These are phyloP conservation scores for Ostrea denselamellosa DNA, from an alignment of 1,140 invertebrate genomes.

Conservation along the genomic window DNA sequence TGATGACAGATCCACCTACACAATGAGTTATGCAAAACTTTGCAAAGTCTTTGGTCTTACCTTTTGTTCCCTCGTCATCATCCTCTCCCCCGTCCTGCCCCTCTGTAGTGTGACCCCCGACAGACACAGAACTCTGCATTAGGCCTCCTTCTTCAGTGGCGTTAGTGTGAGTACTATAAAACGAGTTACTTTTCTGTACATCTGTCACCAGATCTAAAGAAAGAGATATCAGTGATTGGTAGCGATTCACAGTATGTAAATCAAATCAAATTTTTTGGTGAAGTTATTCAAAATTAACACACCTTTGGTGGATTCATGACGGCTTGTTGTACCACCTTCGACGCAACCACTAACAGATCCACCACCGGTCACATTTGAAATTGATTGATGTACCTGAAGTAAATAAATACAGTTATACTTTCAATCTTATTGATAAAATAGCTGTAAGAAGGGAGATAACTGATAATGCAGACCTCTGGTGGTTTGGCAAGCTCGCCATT, in stretches of 20 bases:
- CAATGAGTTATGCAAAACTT: no score
- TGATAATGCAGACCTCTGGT: conserved; percentile 45
- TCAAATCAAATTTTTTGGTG: no score
- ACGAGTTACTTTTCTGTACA: conserved; percentile 71
- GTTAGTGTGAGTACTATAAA: conserved; percentile 67
- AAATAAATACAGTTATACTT: not conserved
- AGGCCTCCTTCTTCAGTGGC: conserved; percentile 65
- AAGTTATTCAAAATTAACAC: not conserved
- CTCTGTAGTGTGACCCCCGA: conserved; percentile 62
- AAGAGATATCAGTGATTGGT: not conserved
- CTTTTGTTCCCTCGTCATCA: conserved; percentile 60
- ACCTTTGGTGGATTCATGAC: conserved; percentile 55
- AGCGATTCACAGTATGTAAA: no score
- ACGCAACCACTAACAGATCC: conserved; percentile 49
- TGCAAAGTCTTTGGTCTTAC: conserved; percentile 46
- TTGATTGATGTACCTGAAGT: conserved; percentile 52
- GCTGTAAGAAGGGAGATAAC: not conserved
- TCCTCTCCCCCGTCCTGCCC: conserved; percentile 59
- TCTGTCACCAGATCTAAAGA: conserved; percentile 44
- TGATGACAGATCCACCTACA: no score
- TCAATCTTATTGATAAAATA: not conserved
- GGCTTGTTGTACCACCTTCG: conserved; percentile 49
- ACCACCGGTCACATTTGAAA: conserved; percentile 61
- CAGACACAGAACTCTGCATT: conserved; percentile 71
- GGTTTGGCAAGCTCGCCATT: conserved; percentile 61